Evolutionary conservation across 2,797 vertebrate species (phyloP), one percentile per base, ranked within the genome.

Genomic region (Acestrorhynchus altus): DNA sequence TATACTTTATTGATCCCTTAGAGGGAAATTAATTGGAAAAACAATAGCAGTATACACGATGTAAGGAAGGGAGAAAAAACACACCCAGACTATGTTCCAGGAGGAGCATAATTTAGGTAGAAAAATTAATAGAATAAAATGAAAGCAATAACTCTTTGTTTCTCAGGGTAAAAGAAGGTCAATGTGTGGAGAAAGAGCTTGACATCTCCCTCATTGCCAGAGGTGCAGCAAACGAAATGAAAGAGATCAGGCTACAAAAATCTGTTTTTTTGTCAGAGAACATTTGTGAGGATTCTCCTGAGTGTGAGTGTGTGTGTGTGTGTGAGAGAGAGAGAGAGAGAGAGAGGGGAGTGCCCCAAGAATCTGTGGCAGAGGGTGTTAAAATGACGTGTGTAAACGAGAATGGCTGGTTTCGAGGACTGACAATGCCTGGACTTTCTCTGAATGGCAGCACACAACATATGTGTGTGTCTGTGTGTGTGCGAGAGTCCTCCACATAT

Each of bases 341-440:
- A 47, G 40, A 18, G 31, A 61, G 46, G 69, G 71, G 71, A 79
- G 70, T 76, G 61, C 26, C 68, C 24, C 24, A 40, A 40, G 61
- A 40, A 74, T 76, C 52, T 72, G 60, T 59, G 42, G 73, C 59
- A 63, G 44, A 69, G 76, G 51, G 68, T 72, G 67, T 31, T 69
- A 73, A 78, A 72, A 69, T 63, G 69, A 64, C 31, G 35, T 52
- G 39, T 24, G 44, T 72, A 82, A 82, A 85, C 81, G 65, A 60
- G 83, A 81, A 66, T 66, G 65, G 81, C 83, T 76, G 78, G 78
- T 85, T 85, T 24, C 42, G 22, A 73, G 52, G 46, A 40, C 20
- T 72, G 60, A 76, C 65, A 69, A 46, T 35, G 59, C 44, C 64
- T 76, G 70, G 40, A 39, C 51, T 44, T 56, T 64, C 59, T 69